Base-by-base conservation (phyloP, 2,113 vertebrate genomes). In the Salvelinus namaycush region DNA sequence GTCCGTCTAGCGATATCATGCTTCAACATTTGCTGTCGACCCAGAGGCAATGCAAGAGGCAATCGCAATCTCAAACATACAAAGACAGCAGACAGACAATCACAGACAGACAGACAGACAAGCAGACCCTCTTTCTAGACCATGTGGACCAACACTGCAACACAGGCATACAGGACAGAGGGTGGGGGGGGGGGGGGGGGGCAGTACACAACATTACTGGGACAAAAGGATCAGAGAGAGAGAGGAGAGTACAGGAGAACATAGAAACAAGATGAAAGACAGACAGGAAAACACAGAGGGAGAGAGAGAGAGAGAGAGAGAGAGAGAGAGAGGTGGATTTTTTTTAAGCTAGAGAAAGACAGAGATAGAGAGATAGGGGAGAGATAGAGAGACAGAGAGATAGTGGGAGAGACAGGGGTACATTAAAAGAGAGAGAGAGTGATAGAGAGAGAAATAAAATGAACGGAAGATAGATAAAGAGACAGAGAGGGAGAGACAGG, bases 401-500 rank as follows among this genome's bases (percentile, higher is more conserved):
- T 20, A 31, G 59, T 18, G 54, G 39, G 12, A 79, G 14, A 74
- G 31, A 48, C 3, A 64, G 8, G 22, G 29, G 48, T 48, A 76
- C 16, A 54, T 16, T 34, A 18, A n/a, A 9, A 29, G 20, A 72
- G 14, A 71, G 54, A 29, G 31, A 65, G 62, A 65, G 51, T 68
- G 13, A 70, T 26, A 67, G 59, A 59, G 51, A 72, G 70, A 75
- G 44, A 44, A 9, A 49, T 5, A 67, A 39, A 49, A 39, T 22
- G 1, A 51, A 39, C 18, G 12, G 13, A 31, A 59, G 51, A 27
- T n/a, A 62, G 13, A 64, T 22, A 70, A 68, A 34, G 49, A 72
- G 77, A 24, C 16, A 44, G 3, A 75, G 22, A 62, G 34, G 29
- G 71, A 79, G 48, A 84, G 76, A 75, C 72, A 72, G 70, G 16